These are phyloP conservation scores for Xiphophorus hellerii DNA, from an alignment of 2,113 vertebrate species.

Conservation along the genomic window DNA sequence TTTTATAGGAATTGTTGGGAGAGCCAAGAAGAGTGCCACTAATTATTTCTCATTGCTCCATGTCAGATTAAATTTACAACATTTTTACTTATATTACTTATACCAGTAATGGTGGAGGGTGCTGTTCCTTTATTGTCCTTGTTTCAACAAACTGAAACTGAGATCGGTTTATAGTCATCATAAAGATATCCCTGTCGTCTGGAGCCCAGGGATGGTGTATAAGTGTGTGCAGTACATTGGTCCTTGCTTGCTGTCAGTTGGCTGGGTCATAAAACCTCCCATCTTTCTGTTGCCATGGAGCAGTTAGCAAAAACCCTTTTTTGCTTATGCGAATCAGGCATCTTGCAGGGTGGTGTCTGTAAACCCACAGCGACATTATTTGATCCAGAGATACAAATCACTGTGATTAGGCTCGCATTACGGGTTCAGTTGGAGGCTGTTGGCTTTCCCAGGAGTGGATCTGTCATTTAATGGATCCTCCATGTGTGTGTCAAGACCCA, in stretches of 20 bases:
- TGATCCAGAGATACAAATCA: conserved; percentile 15
- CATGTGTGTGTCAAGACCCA: conserved; percentile 32
- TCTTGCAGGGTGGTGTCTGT: background rate
- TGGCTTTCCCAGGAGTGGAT: conserved; percentile 10
- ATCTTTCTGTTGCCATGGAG: conserved; percentile 21
- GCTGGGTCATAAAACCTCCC: conserved; percentile 14
- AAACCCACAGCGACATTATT: background rate
- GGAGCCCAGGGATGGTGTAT: conserved; percentile 5
- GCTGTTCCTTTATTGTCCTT: background rate
- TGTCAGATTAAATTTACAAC: no score
- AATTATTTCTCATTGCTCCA: no score
- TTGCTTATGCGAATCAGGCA: background rate
- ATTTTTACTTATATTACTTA: no score
- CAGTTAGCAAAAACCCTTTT: background rate
- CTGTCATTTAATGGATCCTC: conserved; percentile 39
- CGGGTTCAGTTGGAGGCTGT: conserved; percentile 17
- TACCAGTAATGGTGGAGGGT: no score
- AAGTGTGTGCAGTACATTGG: conserved; percentile 1
- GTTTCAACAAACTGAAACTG: conserved; percentile 32
- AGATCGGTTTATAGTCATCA: conserved; percentile 34
- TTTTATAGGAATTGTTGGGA: no score
- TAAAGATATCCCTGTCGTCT: conserved; percentile 45
- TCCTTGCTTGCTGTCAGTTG: background rate
- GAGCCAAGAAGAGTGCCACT: no score
- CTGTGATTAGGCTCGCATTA: background rate